Conservation (phyloP, 2,797 vertebrate species). For the Allobates femoralis region DNA sequence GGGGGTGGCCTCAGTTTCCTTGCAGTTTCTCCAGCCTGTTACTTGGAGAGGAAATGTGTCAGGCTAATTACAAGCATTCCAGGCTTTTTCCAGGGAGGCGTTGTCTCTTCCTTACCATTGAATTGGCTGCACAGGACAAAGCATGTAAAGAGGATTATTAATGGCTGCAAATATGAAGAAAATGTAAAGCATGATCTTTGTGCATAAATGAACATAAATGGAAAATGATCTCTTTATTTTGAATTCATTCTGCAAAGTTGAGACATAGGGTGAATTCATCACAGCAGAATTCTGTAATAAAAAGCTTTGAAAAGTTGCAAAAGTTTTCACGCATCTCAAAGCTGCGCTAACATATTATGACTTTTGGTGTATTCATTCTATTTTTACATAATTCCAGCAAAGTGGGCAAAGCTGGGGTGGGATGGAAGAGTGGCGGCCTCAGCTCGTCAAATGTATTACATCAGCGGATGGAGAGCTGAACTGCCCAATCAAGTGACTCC, state of each 20-base stretch:
- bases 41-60: constrained; percentile 59
- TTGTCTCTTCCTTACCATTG: constrained; percentile 56
- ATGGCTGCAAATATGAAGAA: constrained; percentile 23
- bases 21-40: constrained; percentile 24
- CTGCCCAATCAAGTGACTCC: no score
- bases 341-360: no score
- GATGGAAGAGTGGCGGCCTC: no score
- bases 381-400: no score
- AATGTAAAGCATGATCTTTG: background rate
- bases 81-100: constrained; percentile 53
- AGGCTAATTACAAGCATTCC: constrained; percentile 62
- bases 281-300: no score
- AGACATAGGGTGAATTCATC: background rate
- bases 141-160: constrained; percentile 35
- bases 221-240: background rate
- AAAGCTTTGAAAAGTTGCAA: no score
- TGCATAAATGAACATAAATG: background rate
- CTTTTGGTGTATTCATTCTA: no score
- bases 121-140: constrained; percentile 57
- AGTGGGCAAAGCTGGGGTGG: no score
- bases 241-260: background rate
- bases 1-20: constrained; percentile 48
- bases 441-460: no score
- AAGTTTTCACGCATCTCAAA: no score
- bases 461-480: no score